Evolutionary conservation across 1,140 invertebrate species (phyloP).

Genomic region (Oncopeltus fasciatus): DNA sequence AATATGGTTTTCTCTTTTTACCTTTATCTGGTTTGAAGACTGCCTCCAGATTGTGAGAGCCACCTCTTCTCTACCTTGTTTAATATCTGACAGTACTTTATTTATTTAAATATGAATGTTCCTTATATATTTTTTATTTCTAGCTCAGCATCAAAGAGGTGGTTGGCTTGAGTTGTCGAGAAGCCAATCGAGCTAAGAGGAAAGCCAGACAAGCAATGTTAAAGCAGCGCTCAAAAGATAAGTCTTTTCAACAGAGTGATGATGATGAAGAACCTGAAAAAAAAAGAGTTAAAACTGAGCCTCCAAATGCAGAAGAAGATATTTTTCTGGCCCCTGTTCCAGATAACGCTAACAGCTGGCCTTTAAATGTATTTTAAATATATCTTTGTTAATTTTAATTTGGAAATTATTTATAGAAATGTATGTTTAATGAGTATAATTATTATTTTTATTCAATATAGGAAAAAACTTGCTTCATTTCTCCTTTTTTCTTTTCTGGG

Average conservation of each 20-base stretch:
- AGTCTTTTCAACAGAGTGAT: conserved; percentile 21
- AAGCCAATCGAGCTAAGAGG: conserved; percentile 70
- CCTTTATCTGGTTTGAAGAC: too few species aligned
- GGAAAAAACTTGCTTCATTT: neutral
- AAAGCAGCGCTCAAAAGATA: conserved; percentile 49
- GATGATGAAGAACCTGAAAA: conserved; percentile 35
- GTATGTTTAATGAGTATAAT: too few species aligned
- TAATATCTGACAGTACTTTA: neutral
- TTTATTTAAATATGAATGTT: too few species aligned
- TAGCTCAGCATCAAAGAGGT: conserved; percentile 25
- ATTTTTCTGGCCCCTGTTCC: conserved; percentile 23
- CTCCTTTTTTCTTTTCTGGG: neutral
- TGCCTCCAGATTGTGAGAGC: neutral
- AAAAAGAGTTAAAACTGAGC: conserved; percentile 53
- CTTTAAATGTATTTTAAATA: conserved; percentile 31
- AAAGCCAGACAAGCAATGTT: conserved; percentile 59
- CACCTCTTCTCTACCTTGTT: neutral
- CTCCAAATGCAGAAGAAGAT: conserved; percentile 26
- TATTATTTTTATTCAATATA: neutral
- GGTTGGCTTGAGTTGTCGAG: conserved; percentile 53
- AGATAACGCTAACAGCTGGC: conserved; percentile 34
- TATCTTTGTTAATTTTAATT: too few species aligned
- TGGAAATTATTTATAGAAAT: too few species aligned
- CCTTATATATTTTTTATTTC: conserved; percentile 8
- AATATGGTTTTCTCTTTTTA: too few species aligned